Evolutionary conservation across 2,797 vertebrate genomes (phyloP), one percentile per base, ranked within the genome.

Genomic region (Gorsachius magnificus): DNA sequence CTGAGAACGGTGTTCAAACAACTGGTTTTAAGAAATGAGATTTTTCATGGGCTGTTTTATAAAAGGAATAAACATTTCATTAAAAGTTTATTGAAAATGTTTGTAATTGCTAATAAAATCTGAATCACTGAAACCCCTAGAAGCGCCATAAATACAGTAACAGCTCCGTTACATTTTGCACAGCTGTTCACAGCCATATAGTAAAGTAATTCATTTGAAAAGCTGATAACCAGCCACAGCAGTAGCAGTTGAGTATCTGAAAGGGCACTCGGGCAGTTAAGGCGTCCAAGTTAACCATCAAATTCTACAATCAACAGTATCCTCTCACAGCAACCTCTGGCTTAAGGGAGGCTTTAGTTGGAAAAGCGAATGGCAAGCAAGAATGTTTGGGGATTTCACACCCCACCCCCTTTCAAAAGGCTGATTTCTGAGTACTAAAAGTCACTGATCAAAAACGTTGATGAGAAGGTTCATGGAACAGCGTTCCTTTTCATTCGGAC

Each of bases 31-130:
- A 89, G 41, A 79, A 79, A 66, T 26, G 0, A 48, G 38, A 45
- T 18, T 38, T 83, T 64, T 83, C 88, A 86, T 4, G 6, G 56
- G 63, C 58, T 84, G 41, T 89, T 83, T 91, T 90, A 92, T 87
- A 87, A 89, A 79, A 80, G 71, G 31, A 80, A 81, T 77, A 84
- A 93, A 70, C 28, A 82, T 92, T 90, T 90, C 41, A 74, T 74
- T 94, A 70, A 26, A 93, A 87, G 60, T 88, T 93, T 66, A 93
- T 53, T 92, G 78, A 83, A 95, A 64, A 60, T n/a, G 48, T 80
- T 96, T 57, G 50, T 18, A 95, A 95, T 92, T 90, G 81, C 81
- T 89, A 94, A 83, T 92, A 92, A 96, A 95, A 89, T 31, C 48
- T 36, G 60, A 87, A 92, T 83, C 77, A 87, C 60, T 2, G 1